A percentile compares a stretch with the other conserved stretches of the same genome.
phyloP scores from a whole-genome alignment of 2,797 vertebrate genomes.

The Iguana delicatissima region DNA sequence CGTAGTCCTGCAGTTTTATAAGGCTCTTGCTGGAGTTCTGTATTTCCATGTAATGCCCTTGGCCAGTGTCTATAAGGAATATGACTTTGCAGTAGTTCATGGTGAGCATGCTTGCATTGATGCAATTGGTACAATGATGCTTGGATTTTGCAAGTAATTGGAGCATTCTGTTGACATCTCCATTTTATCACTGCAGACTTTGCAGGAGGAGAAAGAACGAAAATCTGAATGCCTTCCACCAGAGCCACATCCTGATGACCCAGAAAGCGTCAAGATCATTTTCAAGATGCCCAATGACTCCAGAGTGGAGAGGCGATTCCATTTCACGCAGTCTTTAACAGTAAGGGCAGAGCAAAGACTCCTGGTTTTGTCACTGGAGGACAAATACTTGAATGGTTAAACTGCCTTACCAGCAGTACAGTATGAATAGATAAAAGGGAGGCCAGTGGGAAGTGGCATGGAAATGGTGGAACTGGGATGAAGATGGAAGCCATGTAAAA shows the following conservation, averaged over 20 bases:
- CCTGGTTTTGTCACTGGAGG: neutral
- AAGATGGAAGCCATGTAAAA: neutral
- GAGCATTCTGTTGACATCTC: constrained; percentile 12
- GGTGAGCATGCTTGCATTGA: rapidly evolving
- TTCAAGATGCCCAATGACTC: constrained; percentile 98
- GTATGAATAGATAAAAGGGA: constrained; percentile 2
- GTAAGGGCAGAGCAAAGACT: constrained; percentile 79
- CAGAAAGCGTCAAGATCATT: constrained; percentile 96
- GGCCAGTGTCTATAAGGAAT: neutral
- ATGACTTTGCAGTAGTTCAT: neutral
- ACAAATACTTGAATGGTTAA: neutral
- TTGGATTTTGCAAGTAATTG: neutral
- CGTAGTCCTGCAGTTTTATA: neutral
- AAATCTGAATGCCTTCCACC: constrained; percentile 95
- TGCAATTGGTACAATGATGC: neutral
- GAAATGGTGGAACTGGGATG: constrained; percentile 9
- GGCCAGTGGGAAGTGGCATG: neutral
- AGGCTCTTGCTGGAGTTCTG: neutral
- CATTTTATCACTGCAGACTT: constrained; percentile 82
- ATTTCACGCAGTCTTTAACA: constrained; percentile 94
- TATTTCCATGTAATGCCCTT: neutral
- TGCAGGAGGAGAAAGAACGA: constrained; percentile 97
- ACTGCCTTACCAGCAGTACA: neutral
- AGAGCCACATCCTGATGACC: constrained; percentile 92
- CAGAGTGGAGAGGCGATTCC: constrained; percentile 96